Percentiles rank a stretch among this genome's conserved stretches.
Evolutionary conservation across 2,113 vertebrate species (phyloP).

Genomic region (Carlito syrichta): DNA sequence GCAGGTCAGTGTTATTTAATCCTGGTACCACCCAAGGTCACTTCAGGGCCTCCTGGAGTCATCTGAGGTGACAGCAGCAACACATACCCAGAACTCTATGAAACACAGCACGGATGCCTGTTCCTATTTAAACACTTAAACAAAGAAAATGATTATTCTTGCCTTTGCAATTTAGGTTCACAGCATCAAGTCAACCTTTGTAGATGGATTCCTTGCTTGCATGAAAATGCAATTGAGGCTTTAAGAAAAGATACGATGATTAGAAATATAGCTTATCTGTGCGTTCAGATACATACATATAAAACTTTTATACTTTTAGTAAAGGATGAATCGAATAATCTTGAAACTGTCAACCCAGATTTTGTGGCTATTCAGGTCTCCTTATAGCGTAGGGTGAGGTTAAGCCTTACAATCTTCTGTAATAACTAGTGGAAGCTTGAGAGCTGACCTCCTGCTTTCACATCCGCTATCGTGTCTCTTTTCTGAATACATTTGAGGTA

Average conservation of each 20-base stretch:
- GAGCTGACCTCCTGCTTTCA: fast-evolving
- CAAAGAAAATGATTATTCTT: neutral
- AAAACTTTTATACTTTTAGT: neutral
- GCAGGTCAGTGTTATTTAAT: neutral
- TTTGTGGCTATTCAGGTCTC: neutral
- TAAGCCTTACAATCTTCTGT: neutral
- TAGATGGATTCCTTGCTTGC: conserved; percentile 89
- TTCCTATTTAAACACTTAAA: neutral
- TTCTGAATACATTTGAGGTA: neutral
- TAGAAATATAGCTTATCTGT: neutral
- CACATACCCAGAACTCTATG: fast-evolving
- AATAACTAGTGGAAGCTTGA: neutral
- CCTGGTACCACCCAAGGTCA: neutral
- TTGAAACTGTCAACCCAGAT: neutral
- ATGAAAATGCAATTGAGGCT: conserved; percentile 83
- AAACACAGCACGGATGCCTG: neutral
- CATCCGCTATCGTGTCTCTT: fast-evolving
- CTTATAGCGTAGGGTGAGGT: neutral
- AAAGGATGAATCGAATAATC: neutral
- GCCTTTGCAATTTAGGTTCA: conserved; percentile 83
- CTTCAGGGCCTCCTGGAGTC: neutral
- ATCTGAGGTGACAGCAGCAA: neutral
- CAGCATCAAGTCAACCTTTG: conserved; percentile 93
- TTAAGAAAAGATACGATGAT: neutral
- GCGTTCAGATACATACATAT: neutral